Percentiles rank a stretch among this genome's conserved stretches.
Evolutionary conservation across 2,888 invertebrate genomes (phyloP).

Genomic region (Nomada hirtipes): DNA sequence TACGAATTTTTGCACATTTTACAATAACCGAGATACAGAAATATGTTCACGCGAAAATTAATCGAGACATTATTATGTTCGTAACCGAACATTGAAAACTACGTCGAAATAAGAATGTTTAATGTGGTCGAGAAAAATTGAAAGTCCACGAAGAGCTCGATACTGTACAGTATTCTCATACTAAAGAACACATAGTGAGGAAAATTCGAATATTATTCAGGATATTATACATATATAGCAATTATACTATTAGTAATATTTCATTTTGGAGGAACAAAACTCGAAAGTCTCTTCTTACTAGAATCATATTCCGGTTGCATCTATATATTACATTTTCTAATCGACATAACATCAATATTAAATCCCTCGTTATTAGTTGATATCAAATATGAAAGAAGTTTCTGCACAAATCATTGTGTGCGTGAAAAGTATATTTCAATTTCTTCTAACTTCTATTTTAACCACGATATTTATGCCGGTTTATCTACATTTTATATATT

Average conservation of each 20-base stretch:
- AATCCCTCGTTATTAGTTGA: not conserved
- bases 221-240: slow-evolving; percentile 7
- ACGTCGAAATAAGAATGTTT: not conserved
- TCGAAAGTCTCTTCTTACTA: not conserved
- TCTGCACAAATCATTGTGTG: not conserved
- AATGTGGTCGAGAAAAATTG: not conserved
- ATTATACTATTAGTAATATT: slow-evolving; percentile 4
- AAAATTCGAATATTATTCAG: slow-evolving; percentile 19
- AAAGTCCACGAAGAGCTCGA: slow-evolving; percentile 6
- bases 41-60: not conserved
- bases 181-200: not conserved
- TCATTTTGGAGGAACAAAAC: slow-evolving; percentile 7
- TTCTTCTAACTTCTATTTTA: not conserved
- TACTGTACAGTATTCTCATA: slow-evolving; percentile 47
- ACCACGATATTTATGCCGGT: not conserved
- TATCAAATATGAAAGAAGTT: not conserved
- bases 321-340: not conserved
- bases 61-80: not conserved
- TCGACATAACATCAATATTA: not conserved
- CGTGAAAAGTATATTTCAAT: not conserved
- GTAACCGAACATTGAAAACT: not conserved
- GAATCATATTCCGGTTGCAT: not conserved
- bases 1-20: slow-evolving; percentile 6
- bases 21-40: not conserved
- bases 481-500: not conserved